A percentile compares a stretch with the other conserved stretches of the same genome.
These are phyloP conservation scores for Rapana venosa DNA, from an alignment of 2,888 invertebrate species.

Conservation along the genomic window DNA sequence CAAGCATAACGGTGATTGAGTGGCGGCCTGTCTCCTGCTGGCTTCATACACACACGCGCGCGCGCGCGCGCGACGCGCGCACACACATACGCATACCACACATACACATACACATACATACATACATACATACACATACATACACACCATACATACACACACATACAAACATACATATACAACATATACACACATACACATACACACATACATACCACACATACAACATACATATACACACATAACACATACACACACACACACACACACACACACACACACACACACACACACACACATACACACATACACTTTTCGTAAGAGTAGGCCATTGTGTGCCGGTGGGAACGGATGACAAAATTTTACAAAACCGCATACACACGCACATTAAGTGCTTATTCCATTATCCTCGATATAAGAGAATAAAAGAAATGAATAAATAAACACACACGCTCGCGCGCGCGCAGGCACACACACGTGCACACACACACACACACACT, in stretches of 20 bases:
- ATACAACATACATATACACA: neutral
- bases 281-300: neutral
- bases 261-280: slow-evolving; percentile 26
- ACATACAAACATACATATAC: slow-evolving; percentile 9
- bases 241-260: neutral
- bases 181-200: neutral
- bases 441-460: no score
- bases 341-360: no score
- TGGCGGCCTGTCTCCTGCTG: neutral
- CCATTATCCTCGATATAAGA: no score
- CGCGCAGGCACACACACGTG: neutral
- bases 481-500: neutral
- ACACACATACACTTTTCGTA: neutral
- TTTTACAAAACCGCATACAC: no score
- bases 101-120: slow-evolving; percentile 29
- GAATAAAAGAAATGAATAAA: no score
- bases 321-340: no score
- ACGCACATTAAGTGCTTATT: no score
- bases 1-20: slow-evolving; percentile 32
- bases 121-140: slow-evolving; percentile 34
- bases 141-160: slow-evolving; percentile 21
- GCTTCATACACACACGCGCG: neutral
- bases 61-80: neutral
- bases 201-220: neutral
- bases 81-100: slow-evolving; percentile 24